Evolutionary conservation across 2,888 invertebrate genomes (phyloP), one percentile per base, ranked within the genome.

Genomic region (Melinaea menophilus): DNA sequence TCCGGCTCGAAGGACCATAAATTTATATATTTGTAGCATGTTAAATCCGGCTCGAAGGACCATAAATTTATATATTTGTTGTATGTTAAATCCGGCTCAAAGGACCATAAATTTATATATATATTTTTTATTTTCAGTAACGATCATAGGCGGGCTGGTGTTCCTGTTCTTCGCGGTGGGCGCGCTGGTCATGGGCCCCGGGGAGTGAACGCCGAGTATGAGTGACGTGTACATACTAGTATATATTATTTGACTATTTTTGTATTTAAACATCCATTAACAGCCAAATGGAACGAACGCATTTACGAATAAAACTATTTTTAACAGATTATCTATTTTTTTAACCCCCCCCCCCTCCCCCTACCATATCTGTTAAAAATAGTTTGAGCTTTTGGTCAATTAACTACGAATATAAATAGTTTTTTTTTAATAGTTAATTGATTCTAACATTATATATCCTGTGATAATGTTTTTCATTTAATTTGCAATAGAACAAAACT

Each of bases 111-210:
- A 48, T 48, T 9, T 5, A 9, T 51, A 31, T 31, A 9, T 64
- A 75, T 71, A 74, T 72, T 79, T 75, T 79, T 80, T 78, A 75
- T 79, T 94, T 94, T 70, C 93, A 97, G 99, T 99, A 68, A 99
- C 99, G 63, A 93, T 99, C 76, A 95, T 98, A 77, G 99, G 99
- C 73, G 99, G 99, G 78, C 87, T 98, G 62, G 98, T 99, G 73
- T 99, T 99, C 91, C 91, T 99, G 68, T 88, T 97, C 70, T 99
- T 99, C 90, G 99, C 99, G 0, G 86, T 98, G 63, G 97, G 98
- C 69, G 97, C 99, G 5, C 91, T 99, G 59, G 93, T 98, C 82
- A 94, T 98, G 73, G 95, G 95, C 63, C 97, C 97, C 33, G 93
- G 93, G 68, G 93, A 92, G 71, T 88, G 85, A 69, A 56, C 22